Conservation (phyloP, 2,888 invertebrate genomes). For the Clunio marinus region DNA sequence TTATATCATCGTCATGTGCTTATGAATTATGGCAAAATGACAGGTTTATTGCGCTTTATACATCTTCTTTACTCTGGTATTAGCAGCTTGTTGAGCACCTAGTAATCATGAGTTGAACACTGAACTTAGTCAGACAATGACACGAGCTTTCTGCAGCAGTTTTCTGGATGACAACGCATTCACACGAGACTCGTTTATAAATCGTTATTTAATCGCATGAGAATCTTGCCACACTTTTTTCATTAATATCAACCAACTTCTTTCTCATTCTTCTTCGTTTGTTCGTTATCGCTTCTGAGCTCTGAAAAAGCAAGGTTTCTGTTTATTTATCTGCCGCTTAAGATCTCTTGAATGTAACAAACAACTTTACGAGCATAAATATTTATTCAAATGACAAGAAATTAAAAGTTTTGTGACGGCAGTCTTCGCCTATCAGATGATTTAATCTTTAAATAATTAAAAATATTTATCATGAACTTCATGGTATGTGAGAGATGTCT, state of each 20-base stretch:
- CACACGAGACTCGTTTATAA: background rate
- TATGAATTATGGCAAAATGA: background rate
- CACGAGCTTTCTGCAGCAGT: background rate
- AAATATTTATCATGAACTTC: background rate
- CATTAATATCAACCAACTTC: too few species aligned
- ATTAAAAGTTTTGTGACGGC: conserved; percentile 21
- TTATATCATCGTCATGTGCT: too few species aligned
- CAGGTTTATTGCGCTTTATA: background rate
- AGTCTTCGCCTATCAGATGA: conserved; percentile 2
- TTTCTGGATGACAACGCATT: too few species aligned
- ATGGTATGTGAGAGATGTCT: too few species aligned
- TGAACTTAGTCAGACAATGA: background rate
- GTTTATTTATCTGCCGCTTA: background rate
- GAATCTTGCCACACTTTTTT: conserved; percentile 25
- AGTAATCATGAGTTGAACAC: background rate
- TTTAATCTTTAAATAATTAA: conserved; percentile 35
- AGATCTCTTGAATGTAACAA: background rate
- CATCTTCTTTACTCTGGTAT: background rate
- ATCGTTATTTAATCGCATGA: background rate
- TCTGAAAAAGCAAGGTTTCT: background rate
- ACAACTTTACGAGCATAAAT: conserved; percentile 18
- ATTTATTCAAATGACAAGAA: conserved; percentile 33
- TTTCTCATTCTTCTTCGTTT: background rate
- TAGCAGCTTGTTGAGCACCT: background rate
- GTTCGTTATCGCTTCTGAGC: conserved; percentile 3